Base-by-base conservation (phyloP, 2,113 vertebrate genomes). In the Hemiprocne comata region DNA sequence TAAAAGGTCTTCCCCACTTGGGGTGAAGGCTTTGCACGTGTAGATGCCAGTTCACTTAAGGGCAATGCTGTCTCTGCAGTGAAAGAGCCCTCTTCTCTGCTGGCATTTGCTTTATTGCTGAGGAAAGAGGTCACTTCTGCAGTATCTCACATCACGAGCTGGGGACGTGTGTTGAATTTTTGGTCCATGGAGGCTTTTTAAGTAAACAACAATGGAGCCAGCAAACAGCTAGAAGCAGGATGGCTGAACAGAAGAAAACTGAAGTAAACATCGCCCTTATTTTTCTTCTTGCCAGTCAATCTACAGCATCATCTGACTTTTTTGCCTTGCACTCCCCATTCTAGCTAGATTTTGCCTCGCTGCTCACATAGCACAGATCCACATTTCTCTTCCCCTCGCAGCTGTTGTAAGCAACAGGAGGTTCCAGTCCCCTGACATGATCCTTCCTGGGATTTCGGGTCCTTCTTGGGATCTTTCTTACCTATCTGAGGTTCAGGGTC, bases 1-100 rank as follows among this genome's bases (percentile, higher is more conserved):
- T 95, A 94, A 96, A 97, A 97, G 95, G 95, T 95, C 95, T 95
- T 93, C 91, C 81, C 80, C 61, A 40, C 86, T 95, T 89, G 93
- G 84, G 92, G 61, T 61, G 94, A 93, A 92, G 86, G 91, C 80
- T 97, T 81, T 94, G 94, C 95, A 94, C 77, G 80, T 94, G 96
- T 78, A 85, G 93, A 42, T 91, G 87, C 17, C 92, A 89, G 96
- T 94, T 97, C 96, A 94, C 70, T 36, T 95, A 10, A 97, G 96
- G 96, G 89, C 91, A 96, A 5, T 0, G 0, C 86, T 84, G 79
- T 14, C 85, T 83, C 72, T 88, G 88, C 55, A n/a, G 58, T 1
- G 36, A 19, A 4, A 60, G 92, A 92, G 61, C 89, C 42, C 31
- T 65, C 64, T 55, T 67, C 91, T 81, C 89, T 40, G 86, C 77